phyloP scores from a whole-genome alignment of 2,888 invertebrate species.

The Campopleginae sp. region DNA sequence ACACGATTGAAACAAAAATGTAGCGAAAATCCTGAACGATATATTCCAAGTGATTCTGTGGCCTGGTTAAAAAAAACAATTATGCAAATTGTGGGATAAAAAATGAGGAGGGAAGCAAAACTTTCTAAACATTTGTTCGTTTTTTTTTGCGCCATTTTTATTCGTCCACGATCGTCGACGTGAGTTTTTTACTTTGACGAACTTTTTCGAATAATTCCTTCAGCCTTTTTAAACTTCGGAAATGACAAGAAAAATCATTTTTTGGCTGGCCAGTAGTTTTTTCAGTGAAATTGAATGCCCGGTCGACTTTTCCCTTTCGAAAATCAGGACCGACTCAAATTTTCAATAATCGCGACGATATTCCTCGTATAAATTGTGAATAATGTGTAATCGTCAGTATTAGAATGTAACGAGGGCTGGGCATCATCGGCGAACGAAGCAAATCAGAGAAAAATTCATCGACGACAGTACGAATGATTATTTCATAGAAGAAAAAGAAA shows the following conservation, averaged over 20 bases:
- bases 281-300: neutral
- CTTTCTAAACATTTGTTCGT: slow-evolving; percentile 4
- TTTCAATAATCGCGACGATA: slow-evolving; percentile 1
- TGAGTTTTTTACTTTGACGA: neutral
- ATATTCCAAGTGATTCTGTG: neutral
- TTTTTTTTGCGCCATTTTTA: neutral
- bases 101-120: neutral
- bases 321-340: neutral
- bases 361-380: slow-evolving; percentile 9
- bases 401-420: slow-evolving; percentile 32
- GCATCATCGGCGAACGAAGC: slow-evolving; percentile 32
- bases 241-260: neutral
- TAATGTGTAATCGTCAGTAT: slow-evolving; percentile 27
- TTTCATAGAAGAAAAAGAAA: slow-evolving; percentile 13
- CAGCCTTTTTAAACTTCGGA: neutral
- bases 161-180: neutral
- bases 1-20: neutral
- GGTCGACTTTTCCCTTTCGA: neutral
- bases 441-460: slow-evolving; percentile 43
- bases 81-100: neutral
- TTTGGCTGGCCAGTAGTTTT: neutral
- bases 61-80: neutral
- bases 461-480: slow-evolving; percentile 30
- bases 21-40: slow-evolving; percentile 4
- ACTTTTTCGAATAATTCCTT: neutral